phyloP scores from a whole-genome alignment of 1,140 invertebrate species.

The Hyposmocoma kahamanoa region DNA sequence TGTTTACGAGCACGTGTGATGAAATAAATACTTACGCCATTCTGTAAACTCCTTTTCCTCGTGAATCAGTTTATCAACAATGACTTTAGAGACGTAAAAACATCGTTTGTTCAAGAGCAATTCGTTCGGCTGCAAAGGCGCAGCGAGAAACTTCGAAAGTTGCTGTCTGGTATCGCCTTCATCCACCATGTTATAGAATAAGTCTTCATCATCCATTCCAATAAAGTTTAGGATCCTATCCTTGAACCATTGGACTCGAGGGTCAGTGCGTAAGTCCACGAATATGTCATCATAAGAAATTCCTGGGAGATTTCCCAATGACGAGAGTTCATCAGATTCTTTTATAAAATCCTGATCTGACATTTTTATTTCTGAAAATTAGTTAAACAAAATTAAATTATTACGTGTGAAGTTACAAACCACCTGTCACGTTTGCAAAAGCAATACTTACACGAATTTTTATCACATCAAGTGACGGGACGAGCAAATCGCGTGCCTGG shows the following conservation, averaged over 20 bases:
- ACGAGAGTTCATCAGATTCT: too few relatives aligned
- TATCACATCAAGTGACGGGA: too few relatives aligned
- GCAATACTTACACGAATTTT: too few relatives aligned
- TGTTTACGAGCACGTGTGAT: too few relatives aligned
- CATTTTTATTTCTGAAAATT: too few relatives aligned
- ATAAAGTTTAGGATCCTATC: constrained; percentile 42
- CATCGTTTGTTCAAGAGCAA: constrained; percentile 42
- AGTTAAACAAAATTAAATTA: too few relatives aligned
- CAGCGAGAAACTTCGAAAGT: constrained; percentile 33
- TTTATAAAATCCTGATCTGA: too few relatives aligned
- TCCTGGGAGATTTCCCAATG: neutral
- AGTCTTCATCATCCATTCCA: constrained; percentile 49
- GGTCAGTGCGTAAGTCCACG: constrained; percentile 36
- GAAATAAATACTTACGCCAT: constrained; percentile 69
- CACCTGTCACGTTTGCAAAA: too few relatives aligned
- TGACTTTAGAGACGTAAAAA: constrained; percentile 53
- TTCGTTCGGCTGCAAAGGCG: constrained; percentile 39
- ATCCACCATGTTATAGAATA: constrained; percentile 57
- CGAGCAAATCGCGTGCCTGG: too few relatives aligned
- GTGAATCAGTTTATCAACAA: constrained; percentile 62
- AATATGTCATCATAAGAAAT: neutral
- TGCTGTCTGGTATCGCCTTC: constrained; percentile 33
- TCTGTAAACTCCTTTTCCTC: constrained; percentile 66
- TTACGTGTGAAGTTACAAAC: too few relatives aligned
- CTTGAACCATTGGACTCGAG: constrained; percentile 52